phyloP scores from a whole-genome alignment of 1,140 invertebrate genomes.

The Dryas iulia region DNA sequence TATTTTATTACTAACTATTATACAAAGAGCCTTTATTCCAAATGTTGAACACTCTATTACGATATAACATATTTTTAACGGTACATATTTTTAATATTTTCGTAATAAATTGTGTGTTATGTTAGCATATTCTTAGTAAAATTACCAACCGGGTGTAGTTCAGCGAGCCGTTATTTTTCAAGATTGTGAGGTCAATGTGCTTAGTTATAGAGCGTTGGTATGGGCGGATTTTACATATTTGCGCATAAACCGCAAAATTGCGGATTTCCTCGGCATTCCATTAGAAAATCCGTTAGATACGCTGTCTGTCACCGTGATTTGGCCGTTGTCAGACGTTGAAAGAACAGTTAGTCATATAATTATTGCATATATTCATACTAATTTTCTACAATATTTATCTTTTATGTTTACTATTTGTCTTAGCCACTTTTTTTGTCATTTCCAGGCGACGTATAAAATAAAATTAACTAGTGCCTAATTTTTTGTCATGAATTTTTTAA shows the following conservation, averaged over 20 bases:
- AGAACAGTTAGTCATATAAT: conserved; percentile 13
- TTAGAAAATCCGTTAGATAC: conserved; percentile 23
- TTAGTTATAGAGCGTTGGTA: conserved; percentile 27
- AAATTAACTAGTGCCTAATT: not conserved
- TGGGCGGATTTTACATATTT: conserved; percentile 41
- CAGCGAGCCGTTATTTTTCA: conserved; percentile 73
- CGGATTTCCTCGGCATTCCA: conserved; percentile 12
- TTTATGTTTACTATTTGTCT: not conserved
- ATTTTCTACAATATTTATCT: not conserved
- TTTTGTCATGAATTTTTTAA: not conserved
- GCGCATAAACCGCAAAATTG: conserved; percentile 31
- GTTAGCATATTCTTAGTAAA: not conserved
- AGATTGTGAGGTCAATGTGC: conserved; percentile 73
- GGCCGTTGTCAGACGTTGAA: conserved; percentile 10
- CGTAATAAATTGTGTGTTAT: not conserved
- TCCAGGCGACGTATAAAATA: not conserved
- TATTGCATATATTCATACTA: not conserved
- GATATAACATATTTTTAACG: not conserved
- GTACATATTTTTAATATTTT: not conserved
- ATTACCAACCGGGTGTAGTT: conserved; percentile 39
- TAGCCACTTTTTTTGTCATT: not conserved
- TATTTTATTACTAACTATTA: not conserved
- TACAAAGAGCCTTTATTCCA: not conserved
- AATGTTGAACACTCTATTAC: not conserved
- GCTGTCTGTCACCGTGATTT: not conserved